A percentile compares a stretch with the other conserved stretches of the same genome.
phyloP scores from a whole-genome alignment of 1,140 invertebrate species.

The Fopius arisanus region DNA sequence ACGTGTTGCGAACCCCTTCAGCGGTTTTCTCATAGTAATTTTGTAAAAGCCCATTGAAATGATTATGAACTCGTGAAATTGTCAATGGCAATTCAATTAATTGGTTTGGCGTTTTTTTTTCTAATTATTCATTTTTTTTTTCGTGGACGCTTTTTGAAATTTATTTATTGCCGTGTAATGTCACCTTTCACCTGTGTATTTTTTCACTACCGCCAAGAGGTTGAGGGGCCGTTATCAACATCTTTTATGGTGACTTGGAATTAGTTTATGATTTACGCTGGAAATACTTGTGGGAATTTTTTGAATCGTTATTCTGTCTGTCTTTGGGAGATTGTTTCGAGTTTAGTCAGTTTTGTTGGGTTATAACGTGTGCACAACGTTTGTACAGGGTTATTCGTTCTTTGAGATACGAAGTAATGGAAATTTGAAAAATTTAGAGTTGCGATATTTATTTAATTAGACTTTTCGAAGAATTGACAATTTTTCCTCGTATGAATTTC shows the following conservation, averaged over 20 bases:
- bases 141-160: background rate
- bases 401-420: background rate
- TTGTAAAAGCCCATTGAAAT: slow-evolving; percentile 24
- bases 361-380: background rate
- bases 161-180: background rate
- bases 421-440: background rate
- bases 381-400: background rate
- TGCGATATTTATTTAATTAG: background rate
- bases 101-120: background rate
- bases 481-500: background rate
- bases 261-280: background rate
- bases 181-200: background rate
- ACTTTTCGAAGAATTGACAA: background rate
- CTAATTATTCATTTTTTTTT: background rate
- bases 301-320: too few relatives aligned
- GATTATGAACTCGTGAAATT: background rate
- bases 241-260: background rate
- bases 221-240: background rate
- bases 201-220: background rate
- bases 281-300: too few relatives aligned
- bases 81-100: background rate
- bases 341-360: background rate
- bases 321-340: background rate
- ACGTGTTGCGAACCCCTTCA: slow-evolving; percentile 31
- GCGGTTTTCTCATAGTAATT: slow-evolving; percentile 16